phyloP scores from a whole-genome alignment of 1,140 invertebrate species.

The Polypedilum pembai region DNA sequence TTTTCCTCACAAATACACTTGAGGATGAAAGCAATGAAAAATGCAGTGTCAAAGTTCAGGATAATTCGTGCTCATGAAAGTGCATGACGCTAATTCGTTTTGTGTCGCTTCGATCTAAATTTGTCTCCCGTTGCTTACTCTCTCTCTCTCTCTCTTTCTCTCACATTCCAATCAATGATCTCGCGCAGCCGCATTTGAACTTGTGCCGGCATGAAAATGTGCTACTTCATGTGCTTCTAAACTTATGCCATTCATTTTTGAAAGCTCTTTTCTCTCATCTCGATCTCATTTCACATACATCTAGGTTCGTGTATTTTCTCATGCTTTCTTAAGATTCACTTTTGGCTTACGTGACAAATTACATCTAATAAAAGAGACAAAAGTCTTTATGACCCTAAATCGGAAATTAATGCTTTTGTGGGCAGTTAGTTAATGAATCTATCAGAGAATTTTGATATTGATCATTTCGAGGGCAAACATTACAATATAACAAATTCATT shows the following conservation, averaged over 20 bases:
- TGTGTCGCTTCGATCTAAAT: background rate
- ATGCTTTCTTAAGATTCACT: background rate
- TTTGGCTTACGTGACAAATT: conserved; percentile 17
- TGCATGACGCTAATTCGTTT: background rate
- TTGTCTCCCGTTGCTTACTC: background rate
- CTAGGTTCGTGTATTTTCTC: background rate
- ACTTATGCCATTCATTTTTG: background rate
- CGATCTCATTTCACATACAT: background rate
- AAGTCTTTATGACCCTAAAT: too few species aligned
- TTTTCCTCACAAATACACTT: background rate
- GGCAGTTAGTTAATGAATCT: too few species aligned
- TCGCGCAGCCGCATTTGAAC: background rate
- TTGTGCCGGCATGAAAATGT: background rate
- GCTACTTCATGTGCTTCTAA: conserved; percentile 11
- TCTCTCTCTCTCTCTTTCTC: background rate
- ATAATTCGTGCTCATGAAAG: background rate
- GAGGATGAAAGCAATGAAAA: background rate
- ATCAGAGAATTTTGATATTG: too few species aligned
- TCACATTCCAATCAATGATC: conserved; percentile 26
- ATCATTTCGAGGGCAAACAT: too few species aligned
- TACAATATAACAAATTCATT: too few species aligned
- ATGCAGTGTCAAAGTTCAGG: background rate
- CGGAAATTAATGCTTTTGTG: too few species aligned
- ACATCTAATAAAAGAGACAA: background rate
- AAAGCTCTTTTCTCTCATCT: background rate